Base-by-base conservation (phyloP, 2,797 vertebrate species). In the Cygnus olor region DNA sequence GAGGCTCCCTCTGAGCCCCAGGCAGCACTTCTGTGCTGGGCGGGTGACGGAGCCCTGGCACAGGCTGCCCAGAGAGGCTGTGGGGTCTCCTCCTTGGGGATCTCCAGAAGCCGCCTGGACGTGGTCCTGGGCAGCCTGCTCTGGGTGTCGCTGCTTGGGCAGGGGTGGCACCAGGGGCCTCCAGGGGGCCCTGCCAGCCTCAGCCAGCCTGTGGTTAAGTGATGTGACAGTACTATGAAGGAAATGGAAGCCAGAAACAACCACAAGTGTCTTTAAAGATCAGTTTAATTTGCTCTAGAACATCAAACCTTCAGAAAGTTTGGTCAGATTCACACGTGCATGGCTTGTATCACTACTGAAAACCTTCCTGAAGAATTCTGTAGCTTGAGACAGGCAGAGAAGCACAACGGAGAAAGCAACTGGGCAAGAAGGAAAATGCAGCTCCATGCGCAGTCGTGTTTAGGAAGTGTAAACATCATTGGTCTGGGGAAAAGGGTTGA, bases 401-500 rank as follows among this genome's bases (percentile, higher is more conserved):
- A 79, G 19, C 25, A 25, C 14, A 19, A 40, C 68, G 34, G 47
- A 54, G 9, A 63, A 85, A 32, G 79, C 38, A 18, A 2, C 21
- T 77, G 51, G n/a, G 18, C 6, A 34, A 11, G 13, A 72, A 68
- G 68, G 34, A 61, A 77, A 69, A n/a, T 2, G 6, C 71, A 86
- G 10, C 6, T 90, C 10, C 8, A 5, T 63, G 25, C 5, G 9
- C 16, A 65, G 57, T 24, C 0, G 0, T 72, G 30, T 69, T 81
- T 81, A 73, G 54, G 38, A 87, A 57, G 11, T 34, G 8, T 84
- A 61, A 77, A 34, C 76, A n/a, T 40, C 19, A 10, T 32, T 38
- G 47, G 14, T 60, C 58, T 47, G 2, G 27, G 14, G 5, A 0
- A 56, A 87, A 61, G 22, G 0, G 6, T 71, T 93, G 0, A 3